These are phyloP conservation scores for Parnassius orleans DNA, from an alignment of 2,888 invertebrate genomes.

Conservation along the genomic window DNA sequence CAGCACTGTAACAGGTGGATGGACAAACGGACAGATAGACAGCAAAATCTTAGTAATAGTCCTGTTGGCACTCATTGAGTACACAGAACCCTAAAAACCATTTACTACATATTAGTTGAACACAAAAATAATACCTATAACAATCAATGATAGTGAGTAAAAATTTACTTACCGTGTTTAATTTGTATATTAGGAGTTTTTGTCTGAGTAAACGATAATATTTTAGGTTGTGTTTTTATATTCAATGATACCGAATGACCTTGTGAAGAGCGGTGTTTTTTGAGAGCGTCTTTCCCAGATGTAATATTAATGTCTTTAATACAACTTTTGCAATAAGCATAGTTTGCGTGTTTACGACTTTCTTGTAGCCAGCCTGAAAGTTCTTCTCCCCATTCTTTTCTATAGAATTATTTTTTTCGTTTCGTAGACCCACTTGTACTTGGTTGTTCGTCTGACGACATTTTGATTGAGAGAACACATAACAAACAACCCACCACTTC, in stretches of 20 bases:
- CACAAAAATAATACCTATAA: not conserved
- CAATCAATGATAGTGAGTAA: not conserved
- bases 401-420: constrained; percentile 24
- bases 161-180: constrained; percentile 15
- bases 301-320: too few relatives aligned
- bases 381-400: constrained; percentile 30
- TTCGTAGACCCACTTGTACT: too few relatives aligned
- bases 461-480: too few relatives aligned
- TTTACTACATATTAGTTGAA: not conserved
- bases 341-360: constrained; percentile 29
- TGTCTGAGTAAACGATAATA: constrained; percentile 27
- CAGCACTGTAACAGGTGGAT: too few relatives aligned
- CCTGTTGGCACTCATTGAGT: too few relatives aligned
- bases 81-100: too few relatives aligned
- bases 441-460: too few relatives aligned
- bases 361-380: constrained; percentile 23
- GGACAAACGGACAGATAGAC: too few relatives aligned
- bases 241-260: constrained; percentile 19
- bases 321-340: too few relatives aligned
- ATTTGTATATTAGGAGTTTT: constrained; percentile 23
- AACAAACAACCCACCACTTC: too few relatives aligned
- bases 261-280: constrained; percentile 15
- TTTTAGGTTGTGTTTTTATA: constrained; percentile 28
- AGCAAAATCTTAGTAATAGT: too few relatives aligned
- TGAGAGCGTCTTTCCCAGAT: constrained; percentile 24